phyloP scores from a whole-genome alignment of 2,797 vertebrate species.

The Sternarchorhynchus goeldii region DNA sequence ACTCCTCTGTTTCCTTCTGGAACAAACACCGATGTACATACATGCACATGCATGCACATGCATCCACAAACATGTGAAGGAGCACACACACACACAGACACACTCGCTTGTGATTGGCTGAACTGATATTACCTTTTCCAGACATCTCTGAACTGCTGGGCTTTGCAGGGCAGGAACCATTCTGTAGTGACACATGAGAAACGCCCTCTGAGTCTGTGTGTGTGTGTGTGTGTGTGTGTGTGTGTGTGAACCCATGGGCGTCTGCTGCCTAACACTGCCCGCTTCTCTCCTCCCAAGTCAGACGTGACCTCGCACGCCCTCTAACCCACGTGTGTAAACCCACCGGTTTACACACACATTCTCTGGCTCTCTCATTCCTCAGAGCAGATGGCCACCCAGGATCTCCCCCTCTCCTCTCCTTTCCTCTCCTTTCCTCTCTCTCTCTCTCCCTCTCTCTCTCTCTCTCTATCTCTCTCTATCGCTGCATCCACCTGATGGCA shows the following conservation, averaged over 20 bases:
- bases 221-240: conserved; percentile 53
- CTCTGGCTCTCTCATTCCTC: conserved; percentile 30
- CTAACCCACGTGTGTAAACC: conserved; percentile 41
- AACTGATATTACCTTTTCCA: conserved; percentile 80
- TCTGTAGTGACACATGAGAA: conserved; percentile 70
- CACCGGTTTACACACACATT: conserved; percentile 38
- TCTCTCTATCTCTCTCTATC: neutral
- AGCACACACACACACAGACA: too few relatives aligned
- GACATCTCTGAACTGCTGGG: conserved; percentile 73
- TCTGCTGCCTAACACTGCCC: conserved; percentile 12
- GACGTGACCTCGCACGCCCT: conserved; percentile 38
- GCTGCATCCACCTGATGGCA: conserved; percentile 30
- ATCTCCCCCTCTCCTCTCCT: conserved; percentile 13
- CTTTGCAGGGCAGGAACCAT: conserved; percentile 71
- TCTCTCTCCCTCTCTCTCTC: conserved; percentile 7
- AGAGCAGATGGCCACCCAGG: conserved; percentile 28
- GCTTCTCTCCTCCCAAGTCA: neutral
- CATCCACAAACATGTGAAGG: conserved; percentile 29
- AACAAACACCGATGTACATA: conserved; percentile 41
- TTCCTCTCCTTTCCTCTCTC: conserved; percentile 1
- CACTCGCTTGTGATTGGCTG: conserved; percentile 11
- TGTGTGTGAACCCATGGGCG: conserved; percentile 30
- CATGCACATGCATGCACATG: neutral
- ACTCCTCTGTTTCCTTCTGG: conserved; percentile 57
- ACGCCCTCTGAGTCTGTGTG: conserved; percentile 43